Base-by-base conservation (phyloP, 2,888 invertebrate genomes). In the Papilio protenor region DNA sequence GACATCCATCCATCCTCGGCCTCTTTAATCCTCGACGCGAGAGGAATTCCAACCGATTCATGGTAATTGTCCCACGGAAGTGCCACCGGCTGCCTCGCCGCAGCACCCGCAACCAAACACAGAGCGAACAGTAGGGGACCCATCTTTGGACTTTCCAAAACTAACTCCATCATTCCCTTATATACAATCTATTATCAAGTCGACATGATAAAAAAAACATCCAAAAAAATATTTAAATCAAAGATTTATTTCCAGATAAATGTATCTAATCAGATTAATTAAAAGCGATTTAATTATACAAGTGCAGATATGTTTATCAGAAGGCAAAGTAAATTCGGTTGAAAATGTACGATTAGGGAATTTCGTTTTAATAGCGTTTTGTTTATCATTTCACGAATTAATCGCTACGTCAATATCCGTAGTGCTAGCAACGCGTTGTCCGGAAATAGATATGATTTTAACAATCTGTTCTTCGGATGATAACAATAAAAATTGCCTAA, bases 41-140 rank as follows among this genome's bases (percentile, higher is more conserved):
- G 79, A 8, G 91, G 91, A 61, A 92, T 90, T 14, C 92, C 92
- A 4, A 91, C 82, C 8, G 83, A 79, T 45, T 84, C 80, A 71
- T 92, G 91, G 81, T 92, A 92, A 11, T 86, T 82, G 14, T 77
- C 33, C 45, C 79, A 77, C 14, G 85, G 83, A 59, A 81, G 75
- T 0, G 85, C 86, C 0, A 85, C 77, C 6, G 80, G 75, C 52
- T 47, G 71, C 18, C 64, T 71, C 23, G 75, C 85, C 4, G 81
- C 81, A 23, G 82, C 85, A 69, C 84, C 83, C 52, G 84, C 80
- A 40, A 81, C 82, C 69, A 87, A 76, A 70, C 77, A 75, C 79
- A 74, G 83, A 47, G 64, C 86, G 18, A 70, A 57, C 52, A 78
- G 14, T 2, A 78, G 49, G 40, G 47, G 52, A 57, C 40, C 71